These are phyloP conservation scores for Trematocara nigrifrons DNA, from an alignment of 2,113 vertebrate species.

Conservation along the genomic window DNA sequence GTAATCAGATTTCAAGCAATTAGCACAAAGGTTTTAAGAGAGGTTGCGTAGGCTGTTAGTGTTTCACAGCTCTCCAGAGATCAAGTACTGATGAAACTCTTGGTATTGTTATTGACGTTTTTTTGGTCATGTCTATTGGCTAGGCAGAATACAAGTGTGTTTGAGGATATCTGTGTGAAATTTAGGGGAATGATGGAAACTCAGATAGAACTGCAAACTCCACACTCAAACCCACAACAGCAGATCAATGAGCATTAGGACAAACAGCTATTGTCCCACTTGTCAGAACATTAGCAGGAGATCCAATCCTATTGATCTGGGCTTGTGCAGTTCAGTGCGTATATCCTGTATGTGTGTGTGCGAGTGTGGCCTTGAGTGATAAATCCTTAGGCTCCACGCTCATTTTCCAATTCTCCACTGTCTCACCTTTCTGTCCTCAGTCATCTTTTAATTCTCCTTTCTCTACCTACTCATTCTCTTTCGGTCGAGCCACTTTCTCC, in stretches of 20 bases:
- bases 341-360: neutral
- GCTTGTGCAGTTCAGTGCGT: neutral
- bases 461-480: neutral
- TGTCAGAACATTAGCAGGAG: slow-evolving; percentile 28
- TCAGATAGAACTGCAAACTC: neutral
- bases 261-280: slow-evolving; percentile 9
- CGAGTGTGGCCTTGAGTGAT: neutral
- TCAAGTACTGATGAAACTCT: neutral
- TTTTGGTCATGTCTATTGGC: neutral
- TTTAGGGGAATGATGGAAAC: neutral
- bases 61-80: neutral
- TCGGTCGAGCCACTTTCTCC: neutral
- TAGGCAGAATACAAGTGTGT: neutral
- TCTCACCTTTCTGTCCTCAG: neutral
- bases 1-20: neutral
- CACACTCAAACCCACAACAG: neutral
- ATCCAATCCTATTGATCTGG: slow-evolving; percentile 32
- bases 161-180: neutral
- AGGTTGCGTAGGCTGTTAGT: neutral
- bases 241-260: slow-evolving; percentile 43
- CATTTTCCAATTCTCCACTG: neutral
- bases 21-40: neutral
- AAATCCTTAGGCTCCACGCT: neutral
- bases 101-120: neutral
- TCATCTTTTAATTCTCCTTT: neutral